These are phyloP conservation scores for Cheilosia pagana DNA, from an alignment of 2,888 invertebrate species.

Conservation along the genomic window DNA sequence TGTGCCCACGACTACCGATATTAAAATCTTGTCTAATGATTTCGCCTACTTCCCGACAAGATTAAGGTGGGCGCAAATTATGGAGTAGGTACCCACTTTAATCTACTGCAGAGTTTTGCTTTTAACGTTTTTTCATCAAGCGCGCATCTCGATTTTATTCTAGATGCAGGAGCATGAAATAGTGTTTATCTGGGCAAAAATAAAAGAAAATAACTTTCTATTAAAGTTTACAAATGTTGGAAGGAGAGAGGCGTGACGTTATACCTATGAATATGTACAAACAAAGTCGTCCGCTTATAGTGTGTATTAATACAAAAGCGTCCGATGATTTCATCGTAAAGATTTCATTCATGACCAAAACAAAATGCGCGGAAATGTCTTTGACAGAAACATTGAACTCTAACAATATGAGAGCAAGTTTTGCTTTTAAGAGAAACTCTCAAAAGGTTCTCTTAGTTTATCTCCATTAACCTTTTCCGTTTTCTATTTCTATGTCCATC, in stretches of 20 bases:
- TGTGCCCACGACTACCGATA: slow-evolving; percentile 46
- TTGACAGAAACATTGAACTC: slow-evolving; percentile 55
- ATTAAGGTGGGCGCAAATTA: slow-evolving; percentile 27
- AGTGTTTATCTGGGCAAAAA: too few species aligned
- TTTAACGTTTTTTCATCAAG: slow-evolving; percentile 5
- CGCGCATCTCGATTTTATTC: too few species aligned
- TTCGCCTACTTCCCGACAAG: slow-evolving; percentile 20
- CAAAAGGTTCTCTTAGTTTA: slow-evolving; percentile 48
- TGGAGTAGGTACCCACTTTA: slow-evolving; percentile 32
- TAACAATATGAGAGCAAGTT: slow-evolving; percentile 27
- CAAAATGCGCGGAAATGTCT: slow-evolving; percentile 61
- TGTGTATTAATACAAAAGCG: slow-evolving; percentile 67
- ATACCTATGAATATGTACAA: background rate
- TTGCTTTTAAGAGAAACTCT: slow-evolving; percentile 32
- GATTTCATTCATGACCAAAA: slow-evolving; percentile 68
- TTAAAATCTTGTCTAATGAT: slow-evolving; percentile 53
- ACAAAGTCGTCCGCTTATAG: slow-evolving; percentile 9
- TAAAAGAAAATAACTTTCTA: too few species aligned
- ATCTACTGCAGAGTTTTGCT: slow-evolving; percentile 11
- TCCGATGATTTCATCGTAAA: slow-evolving; percentile 75
- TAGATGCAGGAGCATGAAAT: too few species aligned
- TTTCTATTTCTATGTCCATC: too few species aligned
- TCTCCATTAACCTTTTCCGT: background rate
- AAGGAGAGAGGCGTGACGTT: background rate
- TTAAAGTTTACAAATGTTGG: too few species aligned